A percentile compares a stretch with the other conserved stretches of the same genome.
phyloP scores from a whole-genome alignment of 2,888 invertebrate species.

The Octodonta nipae region DNA sequence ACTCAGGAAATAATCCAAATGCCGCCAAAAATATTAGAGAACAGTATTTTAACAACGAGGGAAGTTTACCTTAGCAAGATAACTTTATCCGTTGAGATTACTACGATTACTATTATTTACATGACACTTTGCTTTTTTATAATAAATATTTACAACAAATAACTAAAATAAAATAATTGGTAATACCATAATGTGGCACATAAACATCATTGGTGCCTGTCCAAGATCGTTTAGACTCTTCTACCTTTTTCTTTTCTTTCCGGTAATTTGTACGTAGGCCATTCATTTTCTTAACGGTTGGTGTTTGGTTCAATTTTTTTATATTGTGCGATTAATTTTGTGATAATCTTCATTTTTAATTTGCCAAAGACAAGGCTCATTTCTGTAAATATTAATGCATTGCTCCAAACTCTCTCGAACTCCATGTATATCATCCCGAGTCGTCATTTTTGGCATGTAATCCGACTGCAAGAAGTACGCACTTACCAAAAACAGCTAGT shows the following conservation, averaged over 20 bases:
- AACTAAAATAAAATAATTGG: neutral
- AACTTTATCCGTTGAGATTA: constrained; percentile 5
- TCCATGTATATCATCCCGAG: neutral
- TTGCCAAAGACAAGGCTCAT: neutral
- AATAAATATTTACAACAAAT: neutral
- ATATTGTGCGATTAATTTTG: neutral
- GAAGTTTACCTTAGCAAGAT: constrained; percentile 7
- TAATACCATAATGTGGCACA: constrained; percentile 1
- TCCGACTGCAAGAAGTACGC: no score
- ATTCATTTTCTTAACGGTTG: constrained; percentile 7
- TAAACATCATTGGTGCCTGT: neutral
- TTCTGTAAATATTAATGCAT: neutral
- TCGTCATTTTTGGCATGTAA: no score
- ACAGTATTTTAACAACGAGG: constrained; percentile 7
- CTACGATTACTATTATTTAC: no score
- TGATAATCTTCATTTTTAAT: neutral
- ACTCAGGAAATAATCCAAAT: constrained; percentile 4
- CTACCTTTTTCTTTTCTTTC: constrained; percentile 5
- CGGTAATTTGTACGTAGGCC: constrained; percentile 5
- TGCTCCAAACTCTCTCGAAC: neutral
- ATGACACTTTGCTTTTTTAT: neutral
- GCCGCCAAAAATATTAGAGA: constrained; percentile 7
- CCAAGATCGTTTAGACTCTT: constrained; percentile 4
- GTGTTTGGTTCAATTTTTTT: neutral
- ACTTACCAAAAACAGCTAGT: no score